A percentile compares a stretch with the other conserved stretches of the same genome.
Conservation (phyloP, 2,113 vertebrate genomes). For the Carassius auratus region DNA sequence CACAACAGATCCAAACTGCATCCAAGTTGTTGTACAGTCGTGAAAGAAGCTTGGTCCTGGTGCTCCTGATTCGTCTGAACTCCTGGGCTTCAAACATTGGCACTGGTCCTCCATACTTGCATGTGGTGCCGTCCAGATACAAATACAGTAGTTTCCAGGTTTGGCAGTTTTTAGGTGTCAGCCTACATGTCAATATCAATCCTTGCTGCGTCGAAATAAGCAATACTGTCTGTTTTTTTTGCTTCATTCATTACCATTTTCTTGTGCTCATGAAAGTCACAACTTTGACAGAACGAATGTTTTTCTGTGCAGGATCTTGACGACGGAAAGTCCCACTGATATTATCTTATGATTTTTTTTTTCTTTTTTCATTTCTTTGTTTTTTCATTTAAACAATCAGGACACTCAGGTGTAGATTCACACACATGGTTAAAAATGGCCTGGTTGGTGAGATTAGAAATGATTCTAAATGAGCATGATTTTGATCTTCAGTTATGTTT, state of each 20-base stretch:
- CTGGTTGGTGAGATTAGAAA: slow-evolving; percentile 50
- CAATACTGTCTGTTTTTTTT: not conserved
- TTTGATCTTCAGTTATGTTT: slow-evolving; percentile 36
- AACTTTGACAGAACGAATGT: not conserved
- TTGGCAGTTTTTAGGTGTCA: slow-evolving; percentile 15
- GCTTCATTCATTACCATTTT: not conserved
- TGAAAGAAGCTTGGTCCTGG: slow-evolving; percentile 3
- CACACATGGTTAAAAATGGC: slow-evolving; percentile 46
- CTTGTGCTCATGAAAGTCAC: slow-evolving; percentile 8
- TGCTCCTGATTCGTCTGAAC: not conserved
- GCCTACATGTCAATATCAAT: not conserved
- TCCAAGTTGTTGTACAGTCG: slow-evolving; percentile 1
- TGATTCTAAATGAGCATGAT: slow-evolving; percentile 45
- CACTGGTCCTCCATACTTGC: not conserved
- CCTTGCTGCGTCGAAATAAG: not conserved
- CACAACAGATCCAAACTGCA: not conserved
- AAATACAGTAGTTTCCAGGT: not conserved
- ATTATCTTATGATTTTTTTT: slow-evolving; percentile 23
- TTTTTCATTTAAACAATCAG: slow-evolving; percentile 67
- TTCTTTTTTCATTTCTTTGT: slow-evolving; percentile 47
- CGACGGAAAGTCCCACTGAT: slow-evolving; percentile 1
- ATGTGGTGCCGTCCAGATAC: not conserved
- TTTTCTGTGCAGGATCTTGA: slow-evolving; percentile 6
- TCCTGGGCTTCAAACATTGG: slow-evolving; percentile 33
- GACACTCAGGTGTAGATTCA: slow-evolving; percentile 64